phyloP scores from a whole-genome alignment of 2,888 invertebrate genomes.

The Brenthis hecate region DNA sequence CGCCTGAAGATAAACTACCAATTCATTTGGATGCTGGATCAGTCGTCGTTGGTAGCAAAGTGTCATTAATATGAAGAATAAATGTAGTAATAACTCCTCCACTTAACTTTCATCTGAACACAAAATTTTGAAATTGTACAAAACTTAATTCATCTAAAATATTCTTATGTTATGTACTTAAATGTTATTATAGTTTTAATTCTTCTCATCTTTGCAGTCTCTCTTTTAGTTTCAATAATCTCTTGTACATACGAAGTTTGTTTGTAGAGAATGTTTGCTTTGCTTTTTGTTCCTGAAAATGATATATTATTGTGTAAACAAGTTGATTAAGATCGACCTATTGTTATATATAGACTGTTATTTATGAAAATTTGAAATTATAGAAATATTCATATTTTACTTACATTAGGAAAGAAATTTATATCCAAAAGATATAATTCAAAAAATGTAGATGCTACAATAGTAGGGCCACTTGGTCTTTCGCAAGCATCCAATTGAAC shows the following conservation, averaged over 20 bases:
- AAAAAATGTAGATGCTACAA: constrained; percentile 62
- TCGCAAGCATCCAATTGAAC: constrained; percentile 67
- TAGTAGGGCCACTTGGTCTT: constrained; percentile 61
- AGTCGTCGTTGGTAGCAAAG: no score
- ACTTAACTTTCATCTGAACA: no score
- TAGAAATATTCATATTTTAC: constrained; percentile 40
- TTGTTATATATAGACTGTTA: no score
- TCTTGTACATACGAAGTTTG: constrained; percentile 61
- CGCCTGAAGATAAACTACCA: no score
- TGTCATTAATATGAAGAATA: no score
- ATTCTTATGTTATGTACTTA: background rate
- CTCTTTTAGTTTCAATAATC: constrained; percentile 57
- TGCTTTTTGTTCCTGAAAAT: constrained; percentile 55
- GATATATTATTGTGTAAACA: background rate
- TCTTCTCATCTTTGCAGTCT: constrained; percentile 44
- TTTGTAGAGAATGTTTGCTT: constrained; percentile 52
- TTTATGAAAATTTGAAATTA: background rate
- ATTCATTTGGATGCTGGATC: no score
- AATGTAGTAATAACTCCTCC: no score
- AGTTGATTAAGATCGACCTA: background rate
- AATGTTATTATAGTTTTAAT: background rate
- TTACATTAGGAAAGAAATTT: constrained; percentile 65
- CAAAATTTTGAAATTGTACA: background rate
- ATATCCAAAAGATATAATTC: constrained; percentile 61
- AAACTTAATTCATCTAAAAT: background rate